phyloP scores from a whole-genome alignment of 1,140 invertebrate species.

The Andrena cerasifolii region DNA sequence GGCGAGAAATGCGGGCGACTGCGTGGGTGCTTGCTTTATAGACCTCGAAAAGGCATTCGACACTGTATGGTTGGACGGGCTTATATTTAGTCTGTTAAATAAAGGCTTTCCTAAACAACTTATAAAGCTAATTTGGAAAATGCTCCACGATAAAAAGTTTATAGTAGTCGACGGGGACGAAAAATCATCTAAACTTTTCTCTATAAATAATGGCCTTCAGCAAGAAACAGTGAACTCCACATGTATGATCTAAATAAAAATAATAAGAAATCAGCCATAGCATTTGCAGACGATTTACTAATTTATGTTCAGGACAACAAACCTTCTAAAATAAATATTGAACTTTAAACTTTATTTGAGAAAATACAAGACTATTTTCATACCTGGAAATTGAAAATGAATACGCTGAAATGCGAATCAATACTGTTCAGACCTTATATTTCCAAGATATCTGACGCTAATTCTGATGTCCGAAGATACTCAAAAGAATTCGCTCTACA shows the following conservation, averaged over 20 bases:
- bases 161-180: background rate
- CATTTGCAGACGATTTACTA: background rate
- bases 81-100: slow-evolving; percentile 52
- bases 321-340: background rate
- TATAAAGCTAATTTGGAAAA: slow-evolving; percentile 29
- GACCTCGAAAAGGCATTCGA: slow-evolving; percentile 71
- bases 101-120: slow-evolving; percentile 23
- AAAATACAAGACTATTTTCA: slow-evolving; percentile 29
- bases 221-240: background rate
- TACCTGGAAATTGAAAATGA: slow-evolving; percentile 57
- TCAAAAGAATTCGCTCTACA: slow-evolving; percentile 32
- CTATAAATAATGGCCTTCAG: background rate
- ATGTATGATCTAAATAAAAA: too few relatives aligned
- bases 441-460: background rate
- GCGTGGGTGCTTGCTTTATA: slow-evolving; percentile 58
- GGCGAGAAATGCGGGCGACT: slow-evolving; percentile 18
- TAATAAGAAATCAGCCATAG: background rate
- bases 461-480: slow-evolving; percentile 12
- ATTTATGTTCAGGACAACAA: background rate
- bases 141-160: slow-evolving; percentile 20
- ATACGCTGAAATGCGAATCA: slow-evolving; percentile 55
- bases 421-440: slow-evolving; percentile 47
- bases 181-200: background rate
- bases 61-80: slow-evolving; percentile 47
- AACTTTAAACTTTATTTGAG: slow-evolving; percentile 24